Evolutionary conservation across 1,140 invertebrate genomes (phyloP).

Genomic region (Phthorimaea operculella): DNA sequence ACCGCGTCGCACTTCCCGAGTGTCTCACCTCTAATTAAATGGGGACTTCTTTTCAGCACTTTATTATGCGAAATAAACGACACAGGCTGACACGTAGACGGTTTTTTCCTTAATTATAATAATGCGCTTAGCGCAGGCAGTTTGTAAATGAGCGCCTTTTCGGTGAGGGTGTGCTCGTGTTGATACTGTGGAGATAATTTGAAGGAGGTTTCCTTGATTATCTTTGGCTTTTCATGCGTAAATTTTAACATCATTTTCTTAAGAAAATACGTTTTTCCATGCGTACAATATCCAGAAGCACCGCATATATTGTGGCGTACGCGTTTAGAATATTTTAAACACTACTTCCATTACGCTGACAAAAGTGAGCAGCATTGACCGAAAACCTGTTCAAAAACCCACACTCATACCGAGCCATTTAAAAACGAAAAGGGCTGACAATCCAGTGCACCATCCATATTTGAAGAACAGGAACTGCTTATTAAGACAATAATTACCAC

Average conservation of each 20-base stretch:
- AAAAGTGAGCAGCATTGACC: constrained; percentile 10
- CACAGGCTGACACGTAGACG: constrained; percentile 7
- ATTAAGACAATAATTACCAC: constrained; percentile 68
- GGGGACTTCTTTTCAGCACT: constrained; percentile 62
- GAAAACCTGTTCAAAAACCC: constrained; percentile 35
- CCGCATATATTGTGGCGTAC: too few relatives aligned
- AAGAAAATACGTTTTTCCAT: too few relatives aligned
- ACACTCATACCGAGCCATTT: constrained; percentile 37
- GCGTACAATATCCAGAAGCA: too few relatives aligned
- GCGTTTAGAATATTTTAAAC: too few relatives aligned
- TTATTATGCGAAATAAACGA: constrained; percentile 47
- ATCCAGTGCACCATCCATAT: constrained; percentile 43
- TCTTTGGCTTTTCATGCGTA: too few relatives aligned
- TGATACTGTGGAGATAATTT: too few relatives aligned
- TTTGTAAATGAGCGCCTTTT: neutral
- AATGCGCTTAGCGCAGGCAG: constrained; percentile 3
- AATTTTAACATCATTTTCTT: too few relatives aligned
- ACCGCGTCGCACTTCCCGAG: constrained; percentile 45
- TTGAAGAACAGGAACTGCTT: constrained; percentile 62
- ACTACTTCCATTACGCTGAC: neutral
- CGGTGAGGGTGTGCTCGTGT: neutral
- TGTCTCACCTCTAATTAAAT: constrained; percentile 65
- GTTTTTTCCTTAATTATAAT: constrained; percentile 4
- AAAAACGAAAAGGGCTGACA: constrained; percentile 48
- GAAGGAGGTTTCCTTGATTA: too few relatives aligned